Conservation (phyloP, 1,140 invertebrate species). For the Harpegnathos saltator region DNA sequence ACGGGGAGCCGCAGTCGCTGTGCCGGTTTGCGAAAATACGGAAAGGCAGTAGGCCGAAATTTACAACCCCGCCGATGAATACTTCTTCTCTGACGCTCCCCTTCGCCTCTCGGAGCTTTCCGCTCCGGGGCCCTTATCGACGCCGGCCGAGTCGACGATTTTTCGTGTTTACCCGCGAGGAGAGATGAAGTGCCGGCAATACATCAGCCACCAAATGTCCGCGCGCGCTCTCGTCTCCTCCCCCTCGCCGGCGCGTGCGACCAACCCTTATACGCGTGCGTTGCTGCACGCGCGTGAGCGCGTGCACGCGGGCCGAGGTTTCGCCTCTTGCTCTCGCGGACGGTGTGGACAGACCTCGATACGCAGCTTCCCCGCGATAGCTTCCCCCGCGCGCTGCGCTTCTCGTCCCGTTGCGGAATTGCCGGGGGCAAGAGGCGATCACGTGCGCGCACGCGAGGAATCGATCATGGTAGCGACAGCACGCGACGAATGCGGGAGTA, state of each 20-base stretch:
- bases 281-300: background rate
- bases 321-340: background rate
- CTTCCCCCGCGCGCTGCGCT: too few relatives aligned
- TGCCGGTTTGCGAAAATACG: constrained; percentile 34
- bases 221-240: too few relatives aligned
- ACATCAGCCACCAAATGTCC: constrained; percentile 65
- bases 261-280: constrained; percentile 10
- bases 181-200: constrained; percentile 73
- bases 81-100: background rate
- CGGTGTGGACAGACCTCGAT: constrained; percentile 20
- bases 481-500: constrained; percentile 23
- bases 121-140: constrained; percentile 58
- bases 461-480: constrained; percentile 42
- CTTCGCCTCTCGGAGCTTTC: constrained; percentile 26
- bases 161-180: constrained; percentile 69
- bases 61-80: constrained; percentile 47
- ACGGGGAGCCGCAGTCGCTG: background rate
- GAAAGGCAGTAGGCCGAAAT: constrained; percentile 60
- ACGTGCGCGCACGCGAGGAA: constrained; percentile 46
- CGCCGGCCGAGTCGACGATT: constrained; percentile 63
- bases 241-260: background rate
- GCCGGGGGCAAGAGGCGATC: constrained; percentile 24
- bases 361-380: constrained; percentile 29
- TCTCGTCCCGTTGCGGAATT: constrained; percentile 41
- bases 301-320: background rate